phyloP scores from a whole-genome alignment of 2,797 vertebrate genomes.

The Manis crassicaudata region DNA sequence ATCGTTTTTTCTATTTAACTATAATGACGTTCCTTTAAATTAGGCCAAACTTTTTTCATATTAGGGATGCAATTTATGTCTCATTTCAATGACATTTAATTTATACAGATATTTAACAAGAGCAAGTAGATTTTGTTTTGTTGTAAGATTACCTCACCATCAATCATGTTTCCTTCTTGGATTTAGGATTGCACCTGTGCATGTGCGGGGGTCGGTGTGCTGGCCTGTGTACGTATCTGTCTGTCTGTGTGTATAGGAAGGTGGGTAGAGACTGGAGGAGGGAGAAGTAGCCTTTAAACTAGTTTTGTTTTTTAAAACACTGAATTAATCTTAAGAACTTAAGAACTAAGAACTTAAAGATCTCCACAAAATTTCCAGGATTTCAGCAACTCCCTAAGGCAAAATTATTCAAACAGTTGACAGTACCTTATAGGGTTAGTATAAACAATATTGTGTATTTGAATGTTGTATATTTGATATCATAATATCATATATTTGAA shows the following conservation, averaged over 20 bases:
- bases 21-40: neutral
- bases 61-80: neutral
- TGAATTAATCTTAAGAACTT: neutral
- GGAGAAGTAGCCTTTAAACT: neutral
- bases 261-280: neutral
- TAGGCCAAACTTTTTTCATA: neutral
- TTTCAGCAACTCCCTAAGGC: neutral
- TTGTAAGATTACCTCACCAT: neutral
- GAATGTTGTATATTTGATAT: too few relatives aligned
- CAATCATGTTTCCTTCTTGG: neutral
- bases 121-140: neutral
- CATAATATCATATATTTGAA: neutral
- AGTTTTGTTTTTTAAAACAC: neutral
- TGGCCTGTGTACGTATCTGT: neutral
- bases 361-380: neutral
- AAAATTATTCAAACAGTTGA: constrained; percentile 18
- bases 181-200: neutral
- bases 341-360: neutral
- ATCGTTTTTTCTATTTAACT: neutral
- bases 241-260: neutral
- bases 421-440: neutral
- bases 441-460: neutral
- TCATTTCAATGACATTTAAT: neutral
- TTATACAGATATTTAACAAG: neutral
- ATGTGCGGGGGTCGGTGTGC: neutral